Evolutionary conservation across 2,113 vertebrate species (phyloP).

Genomic region (Oreotrochilus melanogaster): DNA sequence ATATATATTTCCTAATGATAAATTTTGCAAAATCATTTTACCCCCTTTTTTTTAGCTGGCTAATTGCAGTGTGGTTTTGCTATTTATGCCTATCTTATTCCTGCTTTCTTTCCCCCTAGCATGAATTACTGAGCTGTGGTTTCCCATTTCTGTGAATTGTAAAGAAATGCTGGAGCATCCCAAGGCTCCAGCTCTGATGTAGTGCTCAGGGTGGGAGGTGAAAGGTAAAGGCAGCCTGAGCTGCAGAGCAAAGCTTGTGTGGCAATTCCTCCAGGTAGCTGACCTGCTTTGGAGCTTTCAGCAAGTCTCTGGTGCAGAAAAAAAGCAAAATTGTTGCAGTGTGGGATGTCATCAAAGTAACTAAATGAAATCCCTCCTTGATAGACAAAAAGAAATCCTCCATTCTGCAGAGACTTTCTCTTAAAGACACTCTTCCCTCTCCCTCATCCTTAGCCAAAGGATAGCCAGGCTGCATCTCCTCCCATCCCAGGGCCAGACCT

Average conservation of each 20-base stretch:
- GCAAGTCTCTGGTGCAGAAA: neutral
- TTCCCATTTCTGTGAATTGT: neutral
- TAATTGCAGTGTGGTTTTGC: neutral
- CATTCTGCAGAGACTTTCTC: neutral
- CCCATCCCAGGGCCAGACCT: neutral
- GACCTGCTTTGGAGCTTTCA: neutral
- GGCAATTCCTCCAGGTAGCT: rapidly evolving
- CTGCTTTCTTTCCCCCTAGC: neutral
- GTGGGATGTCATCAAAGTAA: neutral
- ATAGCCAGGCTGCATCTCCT: neutral
- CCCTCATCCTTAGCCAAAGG: neutral
- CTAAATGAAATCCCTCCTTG: neutral
- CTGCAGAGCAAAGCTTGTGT: neutral
- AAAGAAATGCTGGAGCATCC: neutral
- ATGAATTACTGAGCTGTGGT: neutral
- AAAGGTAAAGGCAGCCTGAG: neutral
- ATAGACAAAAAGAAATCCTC: neutral
- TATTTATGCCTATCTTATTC: neutral
- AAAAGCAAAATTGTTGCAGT: neutral
- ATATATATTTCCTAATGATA: neutral
- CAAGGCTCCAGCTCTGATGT: neutral
- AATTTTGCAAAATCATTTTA: neutral
- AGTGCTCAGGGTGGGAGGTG: neutral
- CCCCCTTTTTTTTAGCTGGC: neutral
- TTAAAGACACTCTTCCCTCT: neutral